Conservation (phyloP, 2,113 vertebrate species). For the Pygoscelis antarcticus region DNA sequence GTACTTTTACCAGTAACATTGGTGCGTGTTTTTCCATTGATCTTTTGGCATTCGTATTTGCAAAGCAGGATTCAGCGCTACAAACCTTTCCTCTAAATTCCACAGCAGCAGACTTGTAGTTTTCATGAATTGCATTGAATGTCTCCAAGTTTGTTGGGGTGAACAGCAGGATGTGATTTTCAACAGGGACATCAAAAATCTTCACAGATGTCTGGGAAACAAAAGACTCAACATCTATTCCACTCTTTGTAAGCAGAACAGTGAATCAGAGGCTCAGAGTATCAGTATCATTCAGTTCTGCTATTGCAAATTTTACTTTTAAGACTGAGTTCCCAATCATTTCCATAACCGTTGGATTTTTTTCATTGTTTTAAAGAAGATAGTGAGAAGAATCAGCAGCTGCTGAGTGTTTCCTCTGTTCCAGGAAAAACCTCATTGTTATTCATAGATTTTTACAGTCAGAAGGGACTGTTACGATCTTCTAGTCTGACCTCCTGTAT, state of each 20-base stretch:
- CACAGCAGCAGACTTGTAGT: conserved; percentile 73
- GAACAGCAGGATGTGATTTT: conserved; percentile 89
- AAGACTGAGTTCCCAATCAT: background rate
- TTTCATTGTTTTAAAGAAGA: conserved; percentile 12
- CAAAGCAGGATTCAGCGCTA: background rate
- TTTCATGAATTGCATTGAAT: conserved; percentile 71
- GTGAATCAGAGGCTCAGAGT: conserved; percentile 24
- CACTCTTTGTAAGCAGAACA: background rate
- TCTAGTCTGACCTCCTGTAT: background rate
- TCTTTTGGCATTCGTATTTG: background rate
- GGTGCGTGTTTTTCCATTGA: background rate
- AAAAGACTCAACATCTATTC: conserved; percentile 50
- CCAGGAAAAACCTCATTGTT: background rate
- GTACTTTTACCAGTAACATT: background rate
- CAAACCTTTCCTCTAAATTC: conserved; percentile 87
- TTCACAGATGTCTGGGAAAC: conserved; percentile 81
- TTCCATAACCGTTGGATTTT: background rate
- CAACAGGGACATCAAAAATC: conserved; percentile 83
- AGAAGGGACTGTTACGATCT: background rate
- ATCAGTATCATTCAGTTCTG: background rate
- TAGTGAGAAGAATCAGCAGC: background rate
- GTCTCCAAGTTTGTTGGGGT: conserved; percentile 73
- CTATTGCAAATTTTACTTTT: background rate
- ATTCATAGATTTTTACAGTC: background rate
- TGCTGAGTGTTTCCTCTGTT: background rate